Evolutionary conservation across 1,140 invertebrate species (phyloP).

Genomic region (Bombus sibiricus): DNA sequence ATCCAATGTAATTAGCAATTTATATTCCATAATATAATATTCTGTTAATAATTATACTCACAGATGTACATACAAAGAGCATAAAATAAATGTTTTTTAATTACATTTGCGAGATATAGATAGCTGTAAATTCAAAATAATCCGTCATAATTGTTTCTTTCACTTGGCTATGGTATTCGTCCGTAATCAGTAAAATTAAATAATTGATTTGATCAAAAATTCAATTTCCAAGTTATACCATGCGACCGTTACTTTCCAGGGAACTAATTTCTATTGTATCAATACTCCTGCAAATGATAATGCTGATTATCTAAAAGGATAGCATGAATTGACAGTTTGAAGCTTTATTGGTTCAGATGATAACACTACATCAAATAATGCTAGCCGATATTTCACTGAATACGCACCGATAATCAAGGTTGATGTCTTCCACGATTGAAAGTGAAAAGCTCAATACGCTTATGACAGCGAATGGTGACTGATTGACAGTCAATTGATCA

Average conservation of each 20-base stretch:
- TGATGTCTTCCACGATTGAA: background rate
- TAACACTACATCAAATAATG: background rate
- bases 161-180: no score
- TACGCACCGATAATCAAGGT: background rate
- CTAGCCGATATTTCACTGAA: background rate
- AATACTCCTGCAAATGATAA: background rate
- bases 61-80: background rate
- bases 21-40: background rate
- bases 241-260: background rate
- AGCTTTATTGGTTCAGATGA: slow-evolving; percentile 1
- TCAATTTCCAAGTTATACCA: no score
- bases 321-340: background rate
- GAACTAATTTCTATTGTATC: slow-evolving; percentile 1
- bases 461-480: background rate
- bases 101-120: background rate
- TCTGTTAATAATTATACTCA: background rate
- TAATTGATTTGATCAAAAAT: no score
- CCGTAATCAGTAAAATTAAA: no score
- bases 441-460: background rate
- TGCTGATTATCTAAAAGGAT: background rate
- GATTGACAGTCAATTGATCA: background rate
- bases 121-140: no score
- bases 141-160: no score
- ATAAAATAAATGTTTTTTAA: background rate
- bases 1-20: background rate